These are phyloP conservation scores for Anorthoa munda DNA, from an alignment of 2,888 invertebrate genomes.

Conservation along the genomic window DNA sequence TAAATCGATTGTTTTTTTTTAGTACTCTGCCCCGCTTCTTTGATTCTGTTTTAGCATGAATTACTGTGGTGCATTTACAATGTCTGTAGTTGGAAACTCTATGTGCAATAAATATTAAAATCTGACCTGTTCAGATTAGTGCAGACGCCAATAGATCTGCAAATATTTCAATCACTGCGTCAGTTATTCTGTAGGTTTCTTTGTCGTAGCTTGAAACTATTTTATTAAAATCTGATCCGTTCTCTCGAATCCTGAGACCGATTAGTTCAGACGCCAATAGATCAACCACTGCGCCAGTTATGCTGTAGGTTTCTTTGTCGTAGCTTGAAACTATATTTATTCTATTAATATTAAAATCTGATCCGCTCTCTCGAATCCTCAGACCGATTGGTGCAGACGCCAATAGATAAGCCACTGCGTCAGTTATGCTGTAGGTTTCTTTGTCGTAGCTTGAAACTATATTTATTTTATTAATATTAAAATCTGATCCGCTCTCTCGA, in stretches of 20 bases:
- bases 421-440: neutral
- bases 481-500: too few species aligned
- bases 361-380: too few species aligned
- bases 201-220: neutral
- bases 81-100: neutral
- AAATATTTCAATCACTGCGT: neutral
- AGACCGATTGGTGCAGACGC: neutral
- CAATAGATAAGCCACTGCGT: neutral
- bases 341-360: too few species aligned
- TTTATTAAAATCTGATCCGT: too few species aligned
- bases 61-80: neutral
- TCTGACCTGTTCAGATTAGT: neutral
- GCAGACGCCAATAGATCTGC: constrained; percentile 7
- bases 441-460: neutral
- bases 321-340: too few species aligned
- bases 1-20: too few species aligned
- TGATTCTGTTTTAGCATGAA: neutral
- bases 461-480: too few species aligned
- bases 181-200: neutral
- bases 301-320: neutral
- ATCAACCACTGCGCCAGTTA: neutral
- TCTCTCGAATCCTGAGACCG: too few species aligned
- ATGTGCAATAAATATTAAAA: neutral
- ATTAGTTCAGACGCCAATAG: neutral
- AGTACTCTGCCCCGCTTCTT: neutral